A percentile compares a stretch with the other conserved stretches of the same genome.
These are phyloP conservation scores for Dendronephthya gigantea DNA, from an alignment of 64 coral and sea anemone species.

Conservation along the genomic window DNA sequence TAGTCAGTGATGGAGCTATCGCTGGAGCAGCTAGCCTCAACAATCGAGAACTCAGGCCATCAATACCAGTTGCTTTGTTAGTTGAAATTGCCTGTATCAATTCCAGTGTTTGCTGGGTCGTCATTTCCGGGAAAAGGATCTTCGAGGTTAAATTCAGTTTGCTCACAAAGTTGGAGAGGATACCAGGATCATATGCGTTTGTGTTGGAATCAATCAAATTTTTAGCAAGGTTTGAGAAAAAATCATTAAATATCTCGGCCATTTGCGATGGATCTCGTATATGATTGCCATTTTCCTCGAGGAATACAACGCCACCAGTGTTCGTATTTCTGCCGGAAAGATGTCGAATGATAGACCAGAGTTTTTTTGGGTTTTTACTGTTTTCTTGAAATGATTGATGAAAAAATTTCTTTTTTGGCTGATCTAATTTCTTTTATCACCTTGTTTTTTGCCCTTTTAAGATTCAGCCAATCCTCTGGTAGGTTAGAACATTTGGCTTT, in stretches of 20 bases:
- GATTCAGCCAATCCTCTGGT: background rate
- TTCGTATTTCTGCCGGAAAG: background rate
- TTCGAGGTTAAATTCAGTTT: background rate
- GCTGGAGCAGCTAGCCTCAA: conserved; percentile 28
- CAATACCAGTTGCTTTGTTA: conserved; percentile 27
- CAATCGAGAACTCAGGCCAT: conserved; percentile 1
- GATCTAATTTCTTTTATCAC: conserved; percentile 1
- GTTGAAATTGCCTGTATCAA: background rate
- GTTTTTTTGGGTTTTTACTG: background rate
- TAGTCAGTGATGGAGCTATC: background rate
- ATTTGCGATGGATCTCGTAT: background rate
- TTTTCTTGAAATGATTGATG: conserved; percentile 26
- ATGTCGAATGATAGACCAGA: conserved; percentile 18
- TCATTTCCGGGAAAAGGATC: conserved; percentile 27
- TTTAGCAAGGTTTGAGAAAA: background rate
- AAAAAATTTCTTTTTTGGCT: conserved; percentile 22
- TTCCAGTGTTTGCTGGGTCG: background rate
- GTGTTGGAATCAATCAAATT: background rate
- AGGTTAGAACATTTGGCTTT: background rate
- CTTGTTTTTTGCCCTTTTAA: background rate
- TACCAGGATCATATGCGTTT: background rate
- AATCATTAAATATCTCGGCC: conserved; percentile 11
- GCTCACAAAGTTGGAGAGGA: background rate
- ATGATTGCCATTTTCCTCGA: background rate
- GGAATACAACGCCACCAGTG: background rate